These are phyloP conservation scores for Galendromus occidentalis DNA, from an alignment of 1,140 invertebrate species.

Conservation along the genomic window DNA sequence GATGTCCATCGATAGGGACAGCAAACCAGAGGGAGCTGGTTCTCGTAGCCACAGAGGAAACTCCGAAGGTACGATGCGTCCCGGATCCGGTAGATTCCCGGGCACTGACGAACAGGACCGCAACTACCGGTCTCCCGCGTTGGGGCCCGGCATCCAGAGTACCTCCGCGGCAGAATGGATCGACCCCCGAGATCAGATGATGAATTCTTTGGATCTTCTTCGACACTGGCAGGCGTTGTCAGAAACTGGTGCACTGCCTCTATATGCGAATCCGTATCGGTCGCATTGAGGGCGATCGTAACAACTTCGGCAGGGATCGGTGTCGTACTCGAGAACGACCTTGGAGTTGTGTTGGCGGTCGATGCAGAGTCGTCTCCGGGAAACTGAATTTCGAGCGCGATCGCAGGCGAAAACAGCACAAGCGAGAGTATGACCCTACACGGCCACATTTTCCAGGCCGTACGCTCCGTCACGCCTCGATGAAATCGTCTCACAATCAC, in stretches of 20 bases:
- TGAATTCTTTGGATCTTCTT: neutral
- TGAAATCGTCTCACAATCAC: too few relatives aligned
- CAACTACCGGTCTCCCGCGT: neutral
- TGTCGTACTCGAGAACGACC: neutral
- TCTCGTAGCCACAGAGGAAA: neutral
- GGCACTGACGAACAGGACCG: neutral
- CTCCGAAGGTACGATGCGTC: neutral
- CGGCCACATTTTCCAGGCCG: too few relatives aligned
- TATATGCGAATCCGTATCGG: neutral
- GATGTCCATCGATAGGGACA: slow-evolving; percentile 7
- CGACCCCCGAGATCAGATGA: neutral
- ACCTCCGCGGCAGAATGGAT: neutral
- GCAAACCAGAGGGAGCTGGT: neutral
- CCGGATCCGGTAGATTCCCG: slow-evolving; percentile 2
- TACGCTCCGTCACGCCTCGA: too few relatives aligned
- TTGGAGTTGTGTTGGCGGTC: too few relatives aligned
- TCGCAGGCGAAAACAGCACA: too few relatives aligned
- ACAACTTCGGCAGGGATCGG: neutral
- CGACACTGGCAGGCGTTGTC: neutral
- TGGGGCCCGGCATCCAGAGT: neutral
- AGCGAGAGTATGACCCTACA: too few relatives aligned
- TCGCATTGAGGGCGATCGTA: neutral
- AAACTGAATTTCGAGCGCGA: too few relatives aligned
- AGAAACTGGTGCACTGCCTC: neutral
- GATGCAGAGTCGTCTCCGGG: too few relatives aligned